These are phyloP conservation scores for Brachynemurus nebulosus DNA, from an alignment of 2,888 invertebrate species.

Conservation along the genomic window DNA sequence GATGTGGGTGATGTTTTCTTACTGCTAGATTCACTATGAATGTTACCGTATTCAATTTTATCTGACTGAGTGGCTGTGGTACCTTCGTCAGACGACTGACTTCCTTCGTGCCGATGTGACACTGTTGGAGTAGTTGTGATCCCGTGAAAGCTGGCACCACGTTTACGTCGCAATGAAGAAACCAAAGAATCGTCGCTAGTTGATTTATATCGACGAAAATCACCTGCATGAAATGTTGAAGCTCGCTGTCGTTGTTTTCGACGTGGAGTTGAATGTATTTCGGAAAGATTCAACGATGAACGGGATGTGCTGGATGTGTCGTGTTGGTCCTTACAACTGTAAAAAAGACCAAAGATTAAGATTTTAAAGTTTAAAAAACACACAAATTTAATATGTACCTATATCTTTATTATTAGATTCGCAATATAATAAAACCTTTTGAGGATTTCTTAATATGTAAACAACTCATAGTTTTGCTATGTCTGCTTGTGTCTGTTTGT, in stretches of 20 bases:
- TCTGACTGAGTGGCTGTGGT: too few species aligned
- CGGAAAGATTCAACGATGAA: background rate
- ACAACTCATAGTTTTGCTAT: too few species aligned
- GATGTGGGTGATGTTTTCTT: conserved; percentile 25
- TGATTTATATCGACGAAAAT: conserved; percentile 17
- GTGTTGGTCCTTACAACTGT: background rate
- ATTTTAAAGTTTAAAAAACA: too few species aligned
- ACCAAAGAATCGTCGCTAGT: conserved; percentile 25
- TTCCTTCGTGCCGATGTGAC: conserved; percentile 17
- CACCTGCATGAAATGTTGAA: conserved; percentile 36
- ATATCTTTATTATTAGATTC: too few species aligned
- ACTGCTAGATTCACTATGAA: conserved; percentile 29
- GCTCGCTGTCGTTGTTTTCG: conserved; percentile 26
- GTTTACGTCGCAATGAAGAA: conserved; percentile 30
- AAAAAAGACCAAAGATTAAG: background rate
- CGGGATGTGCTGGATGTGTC: background rate
- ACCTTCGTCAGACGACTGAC: conserved; percentile 12
- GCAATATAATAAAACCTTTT: too few species aligned
- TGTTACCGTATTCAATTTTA: too few species aligned
- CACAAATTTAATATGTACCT: too few species aligned
- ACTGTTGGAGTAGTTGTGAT: too few species aligned
- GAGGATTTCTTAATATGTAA: too few species aligned
- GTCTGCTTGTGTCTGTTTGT: too few species aligned
- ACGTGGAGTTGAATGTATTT: background rate
- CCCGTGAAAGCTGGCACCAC: conserved; percentile 37